These are phyloP conservation scores for Dissostichus mawsoni DNA, from an alignment of 2,113 vertebrate genomes.

Conservation along the genomic window DNA sequence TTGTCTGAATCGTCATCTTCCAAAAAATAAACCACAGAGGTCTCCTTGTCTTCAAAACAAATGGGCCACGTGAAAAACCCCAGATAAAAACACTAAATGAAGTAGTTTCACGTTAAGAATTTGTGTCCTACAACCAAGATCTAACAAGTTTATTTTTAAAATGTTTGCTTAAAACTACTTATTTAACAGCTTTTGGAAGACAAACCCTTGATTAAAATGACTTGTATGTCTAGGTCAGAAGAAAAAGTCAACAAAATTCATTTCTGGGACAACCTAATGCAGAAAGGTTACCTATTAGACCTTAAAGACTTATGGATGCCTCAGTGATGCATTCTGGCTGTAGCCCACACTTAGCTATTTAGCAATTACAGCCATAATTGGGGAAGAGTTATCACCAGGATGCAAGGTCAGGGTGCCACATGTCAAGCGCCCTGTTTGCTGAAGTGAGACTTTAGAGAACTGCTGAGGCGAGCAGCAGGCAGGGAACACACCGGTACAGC, in stretches of 20 bases:
- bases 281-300: neutral
- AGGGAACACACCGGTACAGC: neutral
- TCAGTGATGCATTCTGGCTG: neutral
- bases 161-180: neutral
- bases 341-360: slow-evolving; percentile 54
- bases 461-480: slow-evolving; percentile 50
- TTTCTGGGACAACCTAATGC: neutral
- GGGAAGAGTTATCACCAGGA: slow-evolving; percentile 64
- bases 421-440: slow-evolving; percentile 65
- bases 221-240: neutral
- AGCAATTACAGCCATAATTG: slow-evolving; percentile 63
- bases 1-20: neutral
- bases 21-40: neutral
- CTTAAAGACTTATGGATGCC: neutral
- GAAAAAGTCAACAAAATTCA: neutral
- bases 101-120: neutral
- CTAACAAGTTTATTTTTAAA: neutral
- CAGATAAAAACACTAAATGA: neutral
- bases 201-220: too few species aligned
- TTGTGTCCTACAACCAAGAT: too few species aligned
- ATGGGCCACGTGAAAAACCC: too few species aligned
- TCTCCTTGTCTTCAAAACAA: neutral
- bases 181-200: too few species aligned
- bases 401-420: slow-evolving; percentile 67
- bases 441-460: slow-evolving; percentile 67